Conservation (phyloP, 2,113 vertebrate genomes). For the Pedetes capensis region DNA sequence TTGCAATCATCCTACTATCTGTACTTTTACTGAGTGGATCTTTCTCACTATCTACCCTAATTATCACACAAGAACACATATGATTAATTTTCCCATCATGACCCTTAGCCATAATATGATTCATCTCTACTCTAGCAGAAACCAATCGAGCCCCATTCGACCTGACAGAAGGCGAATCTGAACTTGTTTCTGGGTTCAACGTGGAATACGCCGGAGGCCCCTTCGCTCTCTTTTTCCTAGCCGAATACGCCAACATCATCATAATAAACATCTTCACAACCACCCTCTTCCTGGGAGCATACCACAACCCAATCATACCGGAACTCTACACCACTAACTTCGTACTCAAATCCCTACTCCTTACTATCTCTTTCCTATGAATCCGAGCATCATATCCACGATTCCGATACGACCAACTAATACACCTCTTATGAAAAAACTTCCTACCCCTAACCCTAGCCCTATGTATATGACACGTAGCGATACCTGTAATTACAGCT, state of each 20-base stretch:
- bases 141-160: background rate
- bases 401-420: background rate
- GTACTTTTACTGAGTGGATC: background rate
- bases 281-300: background rate
- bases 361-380: background rate
- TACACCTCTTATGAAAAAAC: background rate
- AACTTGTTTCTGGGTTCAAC: background rate
- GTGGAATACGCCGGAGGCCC: background rate
- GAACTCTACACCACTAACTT: background rate
- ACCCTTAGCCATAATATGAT: no score
- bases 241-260: background rate
- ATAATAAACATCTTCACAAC: background rate
- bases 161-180: no score
- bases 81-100: background rate
- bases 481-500: fast-evolving
- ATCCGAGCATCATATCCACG: background rate
- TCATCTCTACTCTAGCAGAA: no score
- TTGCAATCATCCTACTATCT: no score
- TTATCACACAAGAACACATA: no score
- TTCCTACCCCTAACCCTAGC: background rate
- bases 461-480: background rate
- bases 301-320: background rate
- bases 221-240: background rate
- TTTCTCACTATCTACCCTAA: background rate
- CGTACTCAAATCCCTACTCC: background rate